Evolutionary conservation across 2,888 invertebrate species (phyloP).

Genomic region (Icerya purchasi): DNA sequence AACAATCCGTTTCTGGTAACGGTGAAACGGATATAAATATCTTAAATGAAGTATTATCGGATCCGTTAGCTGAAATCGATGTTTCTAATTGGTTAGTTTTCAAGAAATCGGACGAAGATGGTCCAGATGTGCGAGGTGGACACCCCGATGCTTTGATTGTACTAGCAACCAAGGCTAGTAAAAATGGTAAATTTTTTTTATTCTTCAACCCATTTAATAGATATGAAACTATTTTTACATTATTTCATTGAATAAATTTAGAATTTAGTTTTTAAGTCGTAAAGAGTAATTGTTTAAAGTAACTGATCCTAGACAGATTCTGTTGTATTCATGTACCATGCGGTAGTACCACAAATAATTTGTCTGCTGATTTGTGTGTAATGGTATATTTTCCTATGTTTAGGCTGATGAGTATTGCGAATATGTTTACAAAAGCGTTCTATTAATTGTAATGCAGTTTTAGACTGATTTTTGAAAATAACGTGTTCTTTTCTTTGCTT

Average conservation of each 20-base stretch:
- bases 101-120: conserved; percentile 62
- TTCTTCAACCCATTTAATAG: no score
- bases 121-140: conserved; percentile 80
- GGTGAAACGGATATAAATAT: neutral
- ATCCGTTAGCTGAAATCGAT: conserved; percentile 31
- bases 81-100: conserved; percentile 55
- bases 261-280: neutral
- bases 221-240: neutral
- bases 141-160: conserved; percentile 84
- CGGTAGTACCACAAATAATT: no score
- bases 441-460: no score
- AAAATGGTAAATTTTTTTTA: conserved; percentile 40
- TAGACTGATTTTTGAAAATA: no score
- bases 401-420: no score
- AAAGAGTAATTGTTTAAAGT: neutral
- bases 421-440: no score
- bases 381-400: conserved; percentile 10
- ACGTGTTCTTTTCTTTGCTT: no score
- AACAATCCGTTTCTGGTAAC: no score
- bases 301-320: no score
- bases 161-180: conserved; percentile 84
- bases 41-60: neutral
- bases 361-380: neutral
- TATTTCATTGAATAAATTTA: neutral
- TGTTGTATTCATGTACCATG: no score